Base-by-base conservation (phyloP, 1,140 invertebrate species). In the Lysiphlebus fabarum region DNA sequence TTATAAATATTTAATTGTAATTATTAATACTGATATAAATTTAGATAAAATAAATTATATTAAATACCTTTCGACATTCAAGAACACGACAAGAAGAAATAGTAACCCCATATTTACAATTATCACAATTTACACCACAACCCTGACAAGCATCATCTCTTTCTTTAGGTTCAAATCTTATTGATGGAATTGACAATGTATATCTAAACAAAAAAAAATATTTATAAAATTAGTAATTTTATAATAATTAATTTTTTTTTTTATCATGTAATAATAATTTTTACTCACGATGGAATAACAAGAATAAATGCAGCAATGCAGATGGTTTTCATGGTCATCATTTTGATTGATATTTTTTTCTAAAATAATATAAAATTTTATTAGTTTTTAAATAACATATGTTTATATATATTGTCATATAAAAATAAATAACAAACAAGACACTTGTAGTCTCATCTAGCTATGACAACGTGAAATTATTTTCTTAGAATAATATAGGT, bases 21-120 rank as follows among this genome's bases (percentile, higher is more conserved):
- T n/a, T n/a, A n/a, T n/a, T n/a, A n/a, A n/a, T n/a, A n/a, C n/a
- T n/a, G n/a, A n/a, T n/a, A n/a, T n/a, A n/a, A n/a, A n/a, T n/a
- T n/a, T n/a, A n/a, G n/a, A n/a, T n/a, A n/a, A n/a, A n/a, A n/a
- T n/a, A n/a, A n/a, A n/a, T n/a, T n/a, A n/a, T n/a, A n/a, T n/a
- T n/a, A n/a, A n/a, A n/a, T n/a, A n/a, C 74, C 61, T 66, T 68
- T 54, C 64, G 66, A 48, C 74, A 76, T 53, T 73, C 67, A 11
- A 7, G 7, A 8, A 69, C 48, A 14, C 67, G 68, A 50, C 74
- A 76, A 36, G 54, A 43, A 6, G 72, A 70, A 10, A 57, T 59
- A 4, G 53, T 57, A 8, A 53, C 34, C 53, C 73, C 73, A 17
- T 63, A 73, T 34, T 66, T 57, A 53, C 74, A 76, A 44, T 68